phyloP scores from a whole-genome alignment of 2,888 invertebrate species.

The Cerastis leucographa region DNA sequence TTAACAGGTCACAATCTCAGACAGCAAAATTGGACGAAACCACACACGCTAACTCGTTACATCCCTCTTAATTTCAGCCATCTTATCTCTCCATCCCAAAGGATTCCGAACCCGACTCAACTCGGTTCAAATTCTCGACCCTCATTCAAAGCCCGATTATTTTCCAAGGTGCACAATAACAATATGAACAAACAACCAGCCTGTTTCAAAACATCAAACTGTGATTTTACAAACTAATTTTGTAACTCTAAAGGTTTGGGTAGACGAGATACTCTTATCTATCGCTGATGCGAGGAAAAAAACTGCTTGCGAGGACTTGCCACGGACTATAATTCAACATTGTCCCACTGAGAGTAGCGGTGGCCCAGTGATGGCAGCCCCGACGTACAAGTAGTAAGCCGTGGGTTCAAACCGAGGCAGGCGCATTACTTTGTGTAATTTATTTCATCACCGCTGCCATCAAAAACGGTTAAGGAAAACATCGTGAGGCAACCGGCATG shows the following conservation, averaged over 20 bases:
- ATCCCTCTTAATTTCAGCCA: conserved; percentile 38
- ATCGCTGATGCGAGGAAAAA: not conserved
- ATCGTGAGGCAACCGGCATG: too few species aligned
- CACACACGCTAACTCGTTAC: conserved; percentile 22
- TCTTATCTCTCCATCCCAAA: conserved; percentile 30
- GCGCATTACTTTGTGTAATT: too few species aligned
- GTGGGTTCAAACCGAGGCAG: too few species aligned
- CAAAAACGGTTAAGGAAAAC: too few species aligned
- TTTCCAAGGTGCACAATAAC: conserved; percentile 57
- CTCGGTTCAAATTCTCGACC: conserved; percentile 50
- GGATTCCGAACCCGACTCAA: conserved; percentile 44
- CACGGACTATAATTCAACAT: too few species aligned
- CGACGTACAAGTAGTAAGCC: too few species aligned
- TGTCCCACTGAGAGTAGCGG: too few species aligned
- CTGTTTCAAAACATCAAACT: conserved; percentile 53
- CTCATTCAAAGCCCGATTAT: conserved; percentile 45
- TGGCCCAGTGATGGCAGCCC: too few species aligned
- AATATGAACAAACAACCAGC: conserved; percentile 53
- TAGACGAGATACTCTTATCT: not conserved
- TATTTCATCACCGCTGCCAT: too few species aligned
- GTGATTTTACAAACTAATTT: conserved; percentile 69
- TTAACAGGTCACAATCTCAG: not conserved
- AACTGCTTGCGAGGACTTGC: too few species aligned
- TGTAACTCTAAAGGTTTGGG: conserved; percentile 25
- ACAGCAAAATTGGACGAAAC: conserved; percentile 20